Percentiles rank a stretch among this genome's conserved stretches.
Evolutionary conservation across 2,888 invertebrate genomes (phyloP).

Genomic region (Drosophila meridionalis): DNA sequence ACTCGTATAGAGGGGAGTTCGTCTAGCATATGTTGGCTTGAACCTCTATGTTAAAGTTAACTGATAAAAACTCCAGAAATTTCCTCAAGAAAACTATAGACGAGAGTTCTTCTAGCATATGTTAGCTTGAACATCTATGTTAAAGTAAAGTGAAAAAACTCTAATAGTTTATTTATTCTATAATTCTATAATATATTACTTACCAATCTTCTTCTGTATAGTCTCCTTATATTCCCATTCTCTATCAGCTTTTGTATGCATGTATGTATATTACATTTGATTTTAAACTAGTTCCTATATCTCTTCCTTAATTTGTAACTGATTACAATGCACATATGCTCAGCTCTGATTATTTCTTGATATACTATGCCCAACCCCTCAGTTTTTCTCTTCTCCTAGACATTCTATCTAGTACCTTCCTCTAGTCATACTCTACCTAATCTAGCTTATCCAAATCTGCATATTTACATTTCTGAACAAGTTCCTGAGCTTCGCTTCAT

Average conservation of each 20-base stretch:
- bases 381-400: too few relatives aligned
- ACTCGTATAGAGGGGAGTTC: neutral
- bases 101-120: too few relatives aligned
- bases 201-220: neutral
- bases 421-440: neutral
- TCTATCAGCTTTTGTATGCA: neutral
- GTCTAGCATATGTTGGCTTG: neutral
- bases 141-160: too few relatives aligned
- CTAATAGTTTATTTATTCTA: too few relatives aligned
- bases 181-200: neutral
- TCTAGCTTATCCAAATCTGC: neutral
- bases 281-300: too few relatives aligned
- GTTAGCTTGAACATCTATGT: too few relatives aligned
- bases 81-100: too few relatives aligned
- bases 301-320: too few relatives aligned
- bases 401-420: neutral
- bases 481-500: constrained; percentile 17
- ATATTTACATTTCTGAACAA: neutral
- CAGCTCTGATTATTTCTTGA: neutral
- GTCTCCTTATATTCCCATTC: neutral
- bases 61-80: too few relatives aligned
- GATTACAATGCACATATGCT: neutral
- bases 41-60: neutral
- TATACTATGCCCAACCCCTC: neutral
- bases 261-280: too few relatives aligned